Evolutionary conservation across 2,888 invertebrate genomes (phyloP), one percentile per base, ranked within the genome.

Genomic region (Cataglyphis cursor): DNA sequence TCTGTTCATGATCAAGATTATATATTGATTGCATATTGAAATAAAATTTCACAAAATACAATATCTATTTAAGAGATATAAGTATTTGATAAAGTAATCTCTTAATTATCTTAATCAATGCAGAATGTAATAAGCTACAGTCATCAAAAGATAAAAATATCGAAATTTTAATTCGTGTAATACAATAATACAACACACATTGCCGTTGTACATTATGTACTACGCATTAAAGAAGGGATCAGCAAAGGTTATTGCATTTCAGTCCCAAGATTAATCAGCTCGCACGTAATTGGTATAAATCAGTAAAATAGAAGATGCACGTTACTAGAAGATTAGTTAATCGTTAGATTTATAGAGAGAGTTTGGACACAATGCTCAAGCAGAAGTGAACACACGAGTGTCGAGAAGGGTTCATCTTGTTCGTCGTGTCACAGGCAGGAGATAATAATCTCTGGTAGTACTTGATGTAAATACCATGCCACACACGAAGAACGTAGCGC

Each of bases 391-490:
- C 31, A 51, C 9, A 31, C 9, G 10, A 28, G 12, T 68, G n/a
- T 51, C 8, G 51, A 8, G 3, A 8, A 8, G 18, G 51, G 2
- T 51, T 51, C 8, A n/a, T 51, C 8, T n/a, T 51, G n/a, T 51
- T 62, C 9, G 61, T 41, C 41, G 41, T 24, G 64, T 10, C 12
- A 4, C 28, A n/a, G 28, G 1, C n/a, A 68, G 51, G n/a, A n/a
- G 35, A 31, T 31, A 48, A 62, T 12, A 24, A 57, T 59, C 31
- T 21, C 0, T n/a, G 21, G 18, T 31, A 72, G 76, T 65, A 65
- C 65, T 82, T 18, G 21, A 12, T 78, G 84, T 91, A 91, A 92
- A 91, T 92, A 89, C 84, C 85, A 90, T 88, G 72, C 86, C 90
- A 88, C 87, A 89, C 85, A 87, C 24, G n/a, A 87, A 88, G 89